These are phyloP conservation scores for Chamaedrilus cognettii DNA, from an alignment of 2,888 invertebrate species.

Conservation along the genomic window DNA sequence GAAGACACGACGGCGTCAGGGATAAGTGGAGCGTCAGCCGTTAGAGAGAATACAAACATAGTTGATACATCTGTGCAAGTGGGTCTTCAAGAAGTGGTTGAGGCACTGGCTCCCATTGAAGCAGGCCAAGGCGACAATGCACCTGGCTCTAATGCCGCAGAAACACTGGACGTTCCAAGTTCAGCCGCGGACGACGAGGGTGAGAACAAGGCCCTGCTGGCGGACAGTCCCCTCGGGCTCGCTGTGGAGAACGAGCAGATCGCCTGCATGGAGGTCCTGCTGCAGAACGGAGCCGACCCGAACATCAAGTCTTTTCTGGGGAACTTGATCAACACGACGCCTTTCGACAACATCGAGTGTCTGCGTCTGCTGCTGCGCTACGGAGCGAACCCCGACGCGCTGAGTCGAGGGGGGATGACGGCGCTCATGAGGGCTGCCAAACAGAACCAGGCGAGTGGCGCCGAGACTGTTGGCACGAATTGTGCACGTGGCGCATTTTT, in stretches of 20 bases:
- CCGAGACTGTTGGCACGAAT: too few species aligned
- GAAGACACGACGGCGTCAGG: too few species aligned
- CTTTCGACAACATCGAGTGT: conserved; percentile 75
- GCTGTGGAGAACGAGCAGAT: conserved; percentile 86
- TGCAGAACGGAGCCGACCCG: conserved; percentile 85
- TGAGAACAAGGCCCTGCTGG: conserved; percentile 22
- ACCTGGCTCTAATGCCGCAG: too few species aligned
- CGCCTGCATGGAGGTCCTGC: conserved; percentile 66
- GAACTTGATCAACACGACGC: conserved; percentile 84
- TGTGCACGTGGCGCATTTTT: too few species aligned
- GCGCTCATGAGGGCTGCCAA: conserved; percentile 89
- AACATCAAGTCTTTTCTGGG: conserved; percentile 92
- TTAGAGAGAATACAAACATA: too few species aligned
- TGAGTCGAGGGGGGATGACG: conserved; percentile 83
- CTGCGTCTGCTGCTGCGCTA: conserved; percentile 72
- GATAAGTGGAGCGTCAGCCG: too few species aligned
- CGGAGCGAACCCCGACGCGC: conserved; percentile 85
- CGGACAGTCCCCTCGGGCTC: conserved; percentile 71
- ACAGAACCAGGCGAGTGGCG: conserved; percentile 39
- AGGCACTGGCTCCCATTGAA: too few species aligned
- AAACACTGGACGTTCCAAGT: too few species aligned
- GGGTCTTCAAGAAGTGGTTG: too few species aligned
- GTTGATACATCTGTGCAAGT: too few species aligned
- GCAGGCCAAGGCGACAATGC: too few species aligned
- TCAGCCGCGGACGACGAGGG: conserved; percentile 36